Percentiles rank a stretch among this genome's conserved stretches.
These are phyloP conservation scores for Andrena dorsata DNA, from an alignment of 2,888 invertebrate genomes.

Conservation along the genomic window DNA sequence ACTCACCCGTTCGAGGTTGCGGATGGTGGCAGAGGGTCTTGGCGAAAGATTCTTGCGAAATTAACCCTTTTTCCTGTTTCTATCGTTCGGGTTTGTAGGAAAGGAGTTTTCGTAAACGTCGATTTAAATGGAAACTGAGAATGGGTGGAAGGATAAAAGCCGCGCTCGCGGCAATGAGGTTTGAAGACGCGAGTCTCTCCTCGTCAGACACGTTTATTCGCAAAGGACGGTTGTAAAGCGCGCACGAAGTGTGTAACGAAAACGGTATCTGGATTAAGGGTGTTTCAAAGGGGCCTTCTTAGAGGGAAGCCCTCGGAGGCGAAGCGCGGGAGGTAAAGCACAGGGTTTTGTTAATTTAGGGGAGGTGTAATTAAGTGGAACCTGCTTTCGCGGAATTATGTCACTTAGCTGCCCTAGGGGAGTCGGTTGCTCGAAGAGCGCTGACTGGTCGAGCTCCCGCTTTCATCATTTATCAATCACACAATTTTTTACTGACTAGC, in stretches of 20 bases:
- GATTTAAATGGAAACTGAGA: slow-evolving; percentile 5
- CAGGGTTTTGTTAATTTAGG: slow-evolving; percentile 44
- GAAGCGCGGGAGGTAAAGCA: background rate
- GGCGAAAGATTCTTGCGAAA: no score
- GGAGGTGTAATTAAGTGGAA: slow-evolving; percentile 37
- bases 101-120: no score
- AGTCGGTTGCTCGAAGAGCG: slow-evolving; percentile 35
- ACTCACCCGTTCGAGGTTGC: no score
- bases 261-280: slow-evolving; percentile 50
- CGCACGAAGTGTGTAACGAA: slow-evolving; percentile 48
- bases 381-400: slow-evolving; percentile 47
- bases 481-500: background rate
- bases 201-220: slow-evolving; percentile 35
- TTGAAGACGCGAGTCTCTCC: slow-evolving; percentile 54
- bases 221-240: slow-evolving; percentile 39
- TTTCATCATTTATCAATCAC: slow-evolving; percentile 1
- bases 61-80: no score
- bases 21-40: no score
- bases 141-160: slow-evolving; percentile 29
- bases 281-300: slow-evolving; percentile 45
- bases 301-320: background rate
- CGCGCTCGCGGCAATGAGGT: slow-evolving; percentile 28
- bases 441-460: background rate
- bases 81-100: no score
- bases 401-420: slow-evolving; percentile 34